Base-by-base conservation (phyloP, 2,113 vertebrate genomes). In the Pluvialis apricaria region DNA sequence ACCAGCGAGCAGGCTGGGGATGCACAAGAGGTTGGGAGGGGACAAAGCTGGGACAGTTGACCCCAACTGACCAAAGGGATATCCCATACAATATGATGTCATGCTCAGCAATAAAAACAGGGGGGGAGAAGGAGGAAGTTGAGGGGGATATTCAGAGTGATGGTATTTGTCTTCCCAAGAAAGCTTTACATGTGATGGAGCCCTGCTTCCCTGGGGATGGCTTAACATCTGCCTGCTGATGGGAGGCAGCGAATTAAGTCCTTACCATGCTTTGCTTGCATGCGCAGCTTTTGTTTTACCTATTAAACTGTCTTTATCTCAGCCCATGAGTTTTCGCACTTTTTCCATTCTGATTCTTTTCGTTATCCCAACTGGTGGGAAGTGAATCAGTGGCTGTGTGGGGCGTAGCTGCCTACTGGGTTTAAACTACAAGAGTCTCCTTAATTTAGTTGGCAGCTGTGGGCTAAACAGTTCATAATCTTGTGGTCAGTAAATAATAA, bases 111-210 rank as follows among this genome's bases (percentile, higher is more conserved):
- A 29, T 47, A 58, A 40, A 58, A 92, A 22, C 11, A 15, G 8
- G 5, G 22, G 18, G 19, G 7, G 49, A 71, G 21, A 32, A 70
- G 22, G 20, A 57, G 11, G 19, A 57, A 70, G 11, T 9, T 42
- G 65, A 40, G 13, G 20, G 5, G 8, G 18, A 36, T 2, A 1
- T 69, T 68, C 3, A 4, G 58, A 52, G 29, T 19, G 13, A 44
- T 12, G 20, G 1, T 0, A 1, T 57, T 64, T 71, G 36, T 22
- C 7, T 13, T 34, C 15, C 11, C 12, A 38, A 72, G 49, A 24
- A 26, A 32, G 7, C 5, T 1, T 24, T 7, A 8, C 4, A 5
- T 1, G 1, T 36, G n/a, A 13, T 34, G 32, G 13, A 38, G 3
- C 32, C 9, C 44, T 58, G 36, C 15, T 58, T 44, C 54, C 28